Percentiles rank a stretch among this genome's conserved stretches.
These are phyloP conservation scores for Temnothorax ravouxi DNA, from an alignment of 2,888 invertebrate species.

Conservation along the genomic window DNA sequence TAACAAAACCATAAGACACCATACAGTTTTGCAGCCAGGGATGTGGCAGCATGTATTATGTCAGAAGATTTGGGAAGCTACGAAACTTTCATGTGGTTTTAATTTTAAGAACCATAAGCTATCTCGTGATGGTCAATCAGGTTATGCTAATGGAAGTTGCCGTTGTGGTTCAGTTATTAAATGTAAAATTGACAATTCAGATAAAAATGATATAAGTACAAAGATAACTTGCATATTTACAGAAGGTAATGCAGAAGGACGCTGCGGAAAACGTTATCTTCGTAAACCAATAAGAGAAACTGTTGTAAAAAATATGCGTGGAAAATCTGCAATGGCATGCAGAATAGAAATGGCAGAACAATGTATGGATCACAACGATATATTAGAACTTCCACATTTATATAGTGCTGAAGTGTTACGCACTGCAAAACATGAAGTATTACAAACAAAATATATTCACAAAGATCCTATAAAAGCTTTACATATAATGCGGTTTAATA, in stretches of 20 bases:
- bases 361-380: not conserved
- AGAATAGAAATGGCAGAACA: not conserved
- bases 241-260: not conserved
- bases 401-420: slow-evolving; percentile 2
- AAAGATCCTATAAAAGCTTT: slow-evolving; percentile 5
- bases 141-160: not conserved
- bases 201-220: not conserved
- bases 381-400: not conserved
- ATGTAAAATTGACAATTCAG: not conserved
- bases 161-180: not conserved
- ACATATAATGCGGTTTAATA: slow-evolving; percentile 11
- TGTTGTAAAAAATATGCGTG: not conserved
- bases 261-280: not conserved
- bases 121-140: not conserved
- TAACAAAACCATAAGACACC: not conserved
- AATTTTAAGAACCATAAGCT: slow-evolving; percentile 3
- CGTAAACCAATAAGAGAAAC: not conserved
- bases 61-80: not conserved
- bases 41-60: not conserved
- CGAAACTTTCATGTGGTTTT: not conserved
- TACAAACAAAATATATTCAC: not conserved
- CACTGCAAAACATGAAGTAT: slow-evolving; percentile 6
- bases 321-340: not conserved
- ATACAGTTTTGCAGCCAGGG: slow-evolving; percentile 1
- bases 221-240: not conserved